A percentile compares a stretch with the other conserved stretches of the same genome.
Evolutionary conservation across 2,888 invertebrate species (phyloP).

Genomic region (Eupithecia pulchellata): DNA sequence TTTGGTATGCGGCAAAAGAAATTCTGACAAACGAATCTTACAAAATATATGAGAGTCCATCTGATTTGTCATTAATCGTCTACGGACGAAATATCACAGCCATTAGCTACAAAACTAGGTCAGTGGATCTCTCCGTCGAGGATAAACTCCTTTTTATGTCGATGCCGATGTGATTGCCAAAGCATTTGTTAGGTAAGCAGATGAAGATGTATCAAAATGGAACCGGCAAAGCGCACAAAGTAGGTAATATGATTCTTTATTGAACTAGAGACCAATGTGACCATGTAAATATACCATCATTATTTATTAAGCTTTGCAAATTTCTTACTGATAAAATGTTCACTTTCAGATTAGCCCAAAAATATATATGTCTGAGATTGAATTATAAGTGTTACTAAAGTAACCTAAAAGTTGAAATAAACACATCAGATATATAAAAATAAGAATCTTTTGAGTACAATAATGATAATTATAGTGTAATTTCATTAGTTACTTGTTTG

Average conservation of each 20-base stretch:
- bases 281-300: too few species aligned
- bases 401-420: too few species aligned
- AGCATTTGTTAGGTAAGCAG: constrained; percentile 9
- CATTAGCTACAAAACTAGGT: constrained; percentile 40
- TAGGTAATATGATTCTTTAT: neutral
- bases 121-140: constrained; percentile 28
- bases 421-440: too few species aligned
- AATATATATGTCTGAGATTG: too few species aligned
- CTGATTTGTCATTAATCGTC: constrained; percentile 39
- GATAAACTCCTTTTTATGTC: constrained; percentile 32
- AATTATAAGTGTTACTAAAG: too few species aligned
- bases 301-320: too few species aligned
- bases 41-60: constrained; percentile 36
- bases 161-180: constrained; percentile 16
- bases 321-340: too few species aligned
- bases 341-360: too few species aligned
- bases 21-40: constrained; percentile 26
- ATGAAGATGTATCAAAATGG: constrained; percentile 8
- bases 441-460: too few species aligned
- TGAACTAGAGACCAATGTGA: neutral
- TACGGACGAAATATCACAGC: constrained; percentile 33
- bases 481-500: too few species aligned
- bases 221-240: neutral
- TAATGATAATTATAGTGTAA: too few species aligned
- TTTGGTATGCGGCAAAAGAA: neutral